Base-by-base conservation (phyloP, 1,140 invertebrate species). In the Ectropis grisescens region DNA sequence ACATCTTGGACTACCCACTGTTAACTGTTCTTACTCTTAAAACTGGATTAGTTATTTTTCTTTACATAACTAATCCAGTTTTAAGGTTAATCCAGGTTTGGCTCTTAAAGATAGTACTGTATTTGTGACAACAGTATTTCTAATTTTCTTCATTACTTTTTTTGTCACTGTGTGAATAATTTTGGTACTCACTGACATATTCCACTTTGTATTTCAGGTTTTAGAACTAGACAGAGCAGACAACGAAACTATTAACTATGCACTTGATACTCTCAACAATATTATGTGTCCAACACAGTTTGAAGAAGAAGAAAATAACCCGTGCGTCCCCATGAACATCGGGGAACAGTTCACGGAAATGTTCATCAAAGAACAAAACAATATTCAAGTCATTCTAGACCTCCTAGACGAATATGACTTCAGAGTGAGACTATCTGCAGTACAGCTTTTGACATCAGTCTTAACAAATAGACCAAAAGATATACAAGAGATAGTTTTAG, bases 261-360 rank as follows among this genome's bases (percentile, higher is more conserved):
- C 93, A 2, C 75, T 99, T 11, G 97, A 99, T 58, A 93, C 95
- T 1, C 82, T 99, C 0, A 93, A 91, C 61, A 95, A 97, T 80
- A 88, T 99, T 34, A 95, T 95, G 39, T 91, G 89, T 11, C 90
- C 91, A 53, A 91, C 95, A 64, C 85, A 88, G 22, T 91, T 93
- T 57, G 91, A 94, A 14, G 92, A 94, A 72, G 92, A 94, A 83
- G 88, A 89, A 78, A 86, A 88, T 30, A 85, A 86, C 45, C 83
- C 83, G 3, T 65, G 79, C 10, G 80, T 88, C 8, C 82, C 85
- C 1, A 80, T 86, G n/a, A 89, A 89, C 51, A 85, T 89, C 29
- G 97, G 97, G 6, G 93, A 94, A 64, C 95, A 98, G 67, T 99
- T 99, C 65, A 98, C 98, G 2, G 98, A 99, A 85, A 98, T 99